These are phyloP conservation scores for Hirtodrosophila cameraria DNA, from an alignment of 2,888 invertebrate genomes.

Conservation along the genomic window DNA sequence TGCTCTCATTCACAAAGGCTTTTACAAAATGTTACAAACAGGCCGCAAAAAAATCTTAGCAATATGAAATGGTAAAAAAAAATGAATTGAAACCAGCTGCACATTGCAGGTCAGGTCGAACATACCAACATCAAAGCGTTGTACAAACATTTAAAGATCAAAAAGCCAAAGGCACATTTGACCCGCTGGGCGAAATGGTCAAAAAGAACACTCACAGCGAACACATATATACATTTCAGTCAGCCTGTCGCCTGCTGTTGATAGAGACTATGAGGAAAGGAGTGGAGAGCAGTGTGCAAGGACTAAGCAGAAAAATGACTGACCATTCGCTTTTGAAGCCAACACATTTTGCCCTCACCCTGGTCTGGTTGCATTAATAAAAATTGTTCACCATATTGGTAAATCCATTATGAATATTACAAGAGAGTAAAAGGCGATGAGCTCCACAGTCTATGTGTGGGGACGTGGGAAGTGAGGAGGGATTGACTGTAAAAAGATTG, in stretches of 20 bases:
- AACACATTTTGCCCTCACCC: conserved; percentile 1
- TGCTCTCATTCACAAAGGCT: background rate
- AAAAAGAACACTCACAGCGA: conserved; percentile 34
- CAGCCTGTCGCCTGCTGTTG: conserved; percentile 36
- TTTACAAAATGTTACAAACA: conserved; percentile 22
- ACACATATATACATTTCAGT: conserved; percentile 15
- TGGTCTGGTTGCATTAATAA: conserved; percentile 77
- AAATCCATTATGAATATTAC: conserved; percentile 84
- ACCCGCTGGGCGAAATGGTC: conserved; percentile 55
- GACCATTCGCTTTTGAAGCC: conserved; percentile 54
- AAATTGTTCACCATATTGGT: conserved; percentile 82
- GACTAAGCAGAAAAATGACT: conserved; percentile 44
- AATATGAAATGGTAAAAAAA: conserved; percentile 25
- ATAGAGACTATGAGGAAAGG: conserved; percentile 28
- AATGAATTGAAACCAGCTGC: conserved; percentile 25
- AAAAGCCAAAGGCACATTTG: conserved; percentile 75
- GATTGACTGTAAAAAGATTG: conserved; percentile 66
- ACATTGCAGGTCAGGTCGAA: conserved; percentile 62
- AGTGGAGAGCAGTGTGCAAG: conserved; percentile 1
- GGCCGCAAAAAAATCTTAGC: conserved; percentile 13
- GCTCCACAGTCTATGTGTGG: conserved; percentile 9
- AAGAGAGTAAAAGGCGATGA: conserved; percentile 64
- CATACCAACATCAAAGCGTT: conserved; percentile 70
- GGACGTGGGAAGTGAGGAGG: conserved; percentile 1
- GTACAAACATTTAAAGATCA: conserved; percentile 78